A percentile compares a stretch with the other conserved stretches of the same genome.
Conservation (phyloP, 2,797 vertebrate genomes). For the Lophius americanus region DNA sequence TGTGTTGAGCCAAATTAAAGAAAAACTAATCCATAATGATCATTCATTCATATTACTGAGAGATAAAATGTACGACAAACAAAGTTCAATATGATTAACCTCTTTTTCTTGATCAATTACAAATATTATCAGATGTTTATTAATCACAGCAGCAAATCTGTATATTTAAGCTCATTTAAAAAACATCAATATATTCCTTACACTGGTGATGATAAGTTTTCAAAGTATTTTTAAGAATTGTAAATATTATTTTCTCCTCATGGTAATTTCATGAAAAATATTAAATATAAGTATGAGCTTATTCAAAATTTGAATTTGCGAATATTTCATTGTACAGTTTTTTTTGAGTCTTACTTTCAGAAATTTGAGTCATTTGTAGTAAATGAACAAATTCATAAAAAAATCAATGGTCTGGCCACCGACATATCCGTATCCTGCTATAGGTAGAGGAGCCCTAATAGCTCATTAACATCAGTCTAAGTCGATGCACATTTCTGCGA, state of each 20-base stretch:
- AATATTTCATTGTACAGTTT: too few species aligned
- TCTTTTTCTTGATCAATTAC: slow-evolving; percentile 3
- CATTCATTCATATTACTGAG: background rate
- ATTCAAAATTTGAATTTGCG: too few species aligned
- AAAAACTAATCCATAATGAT: background rate
- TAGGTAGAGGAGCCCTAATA: slow-evolving; percentile 22
- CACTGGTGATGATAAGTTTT: background rate
- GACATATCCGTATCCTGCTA: slow-evolving; percentile 7
- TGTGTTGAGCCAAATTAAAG: background rate
- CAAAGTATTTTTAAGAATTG: background rate
- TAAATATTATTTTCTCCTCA: background rate
- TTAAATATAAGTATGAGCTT: background rate
- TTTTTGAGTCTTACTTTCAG: background rate
- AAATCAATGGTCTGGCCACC: slow-evolving; percentile 12
- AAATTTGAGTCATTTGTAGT: slow-evolving; percentile 8
- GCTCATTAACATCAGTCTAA: slow-evolving; percentile 36
- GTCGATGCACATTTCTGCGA: slow-evolving; percentile 43
- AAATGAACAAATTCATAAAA: slow-evolving; percentile 17
- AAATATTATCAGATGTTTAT: slow-evolving; percentile 10
- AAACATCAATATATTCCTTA: slow-evolving; percentile 1
- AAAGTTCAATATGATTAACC: slow-evolving; percentile 12
- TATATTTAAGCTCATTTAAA: slow-evolving; percentile 1
- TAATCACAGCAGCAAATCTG: background rate
- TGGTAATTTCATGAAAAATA: background rate
- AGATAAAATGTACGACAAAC: slow-evolving; percentile 1